Evolutionary conservation across 2,888 invertebrate species (phyloP).

Genomic region (Melikaiella ostensackeni): DNA sequence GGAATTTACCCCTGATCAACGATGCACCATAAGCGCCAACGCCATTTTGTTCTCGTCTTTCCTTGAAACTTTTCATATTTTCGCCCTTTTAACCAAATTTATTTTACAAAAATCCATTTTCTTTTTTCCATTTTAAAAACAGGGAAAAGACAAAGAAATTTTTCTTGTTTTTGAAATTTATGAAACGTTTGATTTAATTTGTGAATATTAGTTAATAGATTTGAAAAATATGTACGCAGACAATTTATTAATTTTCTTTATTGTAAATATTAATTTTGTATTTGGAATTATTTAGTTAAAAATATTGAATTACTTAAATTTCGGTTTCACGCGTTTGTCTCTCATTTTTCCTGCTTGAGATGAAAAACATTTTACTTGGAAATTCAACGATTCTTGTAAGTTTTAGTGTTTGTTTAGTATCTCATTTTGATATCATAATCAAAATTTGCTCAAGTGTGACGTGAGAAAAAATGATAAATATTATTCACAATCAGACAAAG

Average conservation of each 20-base stretch:
- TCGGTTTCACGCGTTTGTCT: not conserved
- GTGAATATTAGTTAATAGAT: no score
- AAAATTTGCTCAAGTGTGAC: conserved; percentile 6
- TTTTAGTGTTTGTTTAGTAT: conserved; percentile 1
- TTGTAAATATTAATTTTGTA: not conserved
- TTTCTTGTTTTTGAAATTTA: no score
- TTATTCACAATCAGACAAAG: not conserved
- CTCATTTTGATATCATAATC: not conserved
- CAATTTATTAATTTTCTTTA: no score
- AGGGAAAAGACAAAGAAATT: no score
- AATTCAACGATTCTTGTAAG: not conserved
- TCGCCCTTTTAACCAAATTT: not conserved
- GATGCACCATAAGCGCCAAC: conserved; percentile 1
- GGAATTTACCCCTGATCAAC: conserved; percentile 12
- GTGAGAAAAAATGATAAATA: conserved; percentile 7
- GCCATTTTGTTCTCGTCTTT: conserved; percentile 28
- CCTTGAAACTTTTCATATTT: not conserved
- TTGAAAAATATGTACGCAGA: no score
- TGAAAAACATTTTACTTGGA: not conserved
- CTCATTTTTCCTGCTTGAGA: not conserved
- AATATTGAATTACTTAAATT: not conserved
- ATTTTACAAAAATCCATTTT: not conserved
- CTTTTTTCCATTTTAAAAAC: not conserved
- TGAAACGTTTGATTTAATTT: no score
- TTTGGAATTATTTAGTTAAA: not conserved